Percentiles rank a stretch among this genome's conserved stretches.
Conservation (phyloP, 2,797 vertebrate species). For the Alcedo atthis region DNA sequence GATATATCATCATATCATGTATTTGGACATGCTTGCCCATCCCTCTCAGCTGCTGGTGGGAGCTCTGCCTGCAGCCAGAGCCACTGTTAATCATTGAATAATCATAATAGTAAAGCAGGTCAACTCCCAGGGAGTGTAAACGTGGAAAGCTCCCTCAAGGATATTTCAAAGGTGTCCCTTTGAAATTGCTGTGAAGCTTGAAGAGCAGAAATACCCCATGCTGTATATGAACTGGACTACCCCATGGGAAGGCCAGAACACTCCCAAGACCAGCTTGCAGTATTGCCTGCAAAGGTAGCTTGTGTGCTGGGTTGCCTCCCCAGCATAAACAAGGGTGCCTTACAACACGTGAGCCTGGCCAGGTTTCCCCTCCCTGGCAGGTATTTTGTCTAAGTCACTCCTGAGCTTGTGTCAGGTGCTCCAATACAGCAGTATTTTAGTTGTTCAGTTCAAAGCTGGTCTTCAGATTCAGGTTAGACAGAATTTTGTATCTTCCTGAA, state of each 20-base stretch:
- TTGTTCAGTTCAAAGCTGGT: not conserved
- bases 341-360: fast-evolving
- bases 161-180: not conserved
- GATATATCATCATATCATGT: not conserved
- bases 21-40: not conserved
- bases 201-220: not conserved
- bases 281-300: not conserved
- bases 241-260: not conserved
- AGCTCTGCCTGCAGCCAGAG: constrained; percentile 2
- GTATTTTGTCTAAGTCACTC: not conserved
- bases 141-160: not conserved
- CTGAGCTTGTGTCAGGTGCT: not conserved
- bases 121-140: fast-evolving
- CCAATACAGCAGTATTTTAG: not conserved
- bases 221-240: not conserved
- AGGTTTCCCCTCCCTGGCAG: not conserved
- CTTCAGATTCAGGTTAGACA: not conserved
- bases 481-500: not conserved
- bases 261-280: not conserved
- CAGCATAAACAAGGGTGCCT: not conserved
- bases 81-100: not conserved
- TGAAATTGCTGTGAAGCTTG: not conserved
- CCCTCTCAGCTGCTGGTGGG: not conserved
- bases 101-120: not conserved
- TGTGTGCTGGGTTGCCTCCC: not conserved